Base-by-base conservation (phyloP, 2,888 invertebrate species). In the Cremastobaeus sp. region DNA sequence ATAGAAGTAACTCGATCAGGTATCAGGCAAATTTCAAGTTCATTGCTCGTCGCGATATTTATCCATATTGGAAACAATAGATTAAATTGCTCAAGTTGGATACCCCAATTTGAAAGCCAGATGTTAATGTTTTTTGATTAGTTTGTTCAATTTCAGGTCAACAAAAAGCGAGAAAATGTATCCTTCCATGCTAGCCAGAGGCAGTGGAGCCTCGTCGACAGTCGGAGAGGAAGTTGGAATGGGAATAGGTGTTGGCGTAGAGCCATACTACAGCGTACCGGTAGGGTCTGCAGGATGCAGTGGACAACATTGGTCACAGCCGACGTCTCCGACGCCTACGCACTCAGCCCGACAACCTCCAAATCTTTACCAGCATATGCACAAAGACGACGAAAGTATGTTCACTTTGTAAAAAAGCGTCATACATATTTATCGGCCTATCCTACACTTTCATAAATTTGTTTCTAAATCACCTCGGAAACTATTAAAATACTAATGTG, bases 161-260 rank as follows among this genome's bases (percentile, higher is more conserved):
- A 97, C 97, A 12, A 97, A 97, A 89, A 97, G 97, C 6, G 97
- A 97, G 88, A 96, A 97, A 89, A 90, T 96, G 86, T 97, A 97
- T 88, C 96, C 96, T 28, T 96, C 96, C 73, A 96, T 96, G 96
- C 89, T 96, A 82, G 95, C 93, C 81, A 90, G 94, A 74, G 94
- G 93, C 55, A 85, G 86, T 55, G 85, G 86, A 12, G 81, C 85
- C 4, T 85, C 86, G 20, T 86, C 86, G 9, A 85, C 86, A 8
- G 86, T 86, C 30, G 86, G 86, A 39, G 84, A 84, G 39, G 85
- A 85, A 74, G 86, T 84, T 57, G 86, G 86, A 11, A 81, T 84
- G 55, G 86, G 86, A 83, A 92, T 93, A 79, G 92, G 95, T 82
- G 94, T 95, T 70, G 95, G 96, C 86, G 92, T 94, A 76, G 96